A percentile compares a stretch with the other conserved stretches of the same genome.
Conservation (phyloP, 23 tunicate species). For the Halocynthia roretzi region DNA sequence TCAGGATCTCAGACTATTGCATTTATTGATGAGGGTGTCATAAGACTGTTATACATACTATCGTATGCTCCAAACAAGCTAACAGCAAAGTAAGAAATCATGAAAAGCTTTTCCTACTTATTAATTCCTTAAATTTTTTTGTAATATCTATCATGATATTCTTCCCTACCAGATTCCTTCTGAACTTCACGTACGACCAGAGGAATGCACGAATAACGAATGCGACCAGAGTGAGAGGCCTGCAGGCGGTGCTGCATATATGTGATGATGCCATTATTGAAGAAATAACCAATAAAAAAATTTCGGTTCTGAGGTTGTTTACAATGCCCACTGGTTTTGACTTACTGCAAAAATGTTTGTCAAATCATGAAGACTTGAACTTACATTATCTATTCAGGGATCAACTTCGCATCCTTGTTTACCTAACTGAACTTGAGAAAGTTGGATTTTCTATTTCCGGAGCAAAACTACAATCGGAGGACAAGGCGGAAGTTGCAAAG, state of each 20-base stretch:
- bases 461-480: slow-evolving; percentile 21
- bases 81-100: slow-evolving; percentile 44
- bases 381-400: slow-evolving; percentile 12
- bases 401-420: slow-evolving; percentile 43
- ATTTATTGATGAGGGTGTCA: slow-evolving; percentile 26
- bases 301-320: slow-evolving; percentile 4
- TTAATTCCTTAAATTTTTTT: not conserved
- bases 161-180: slow-evolving; percentile 14
- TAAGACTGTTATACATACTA: slow-evolving; percentile 41
- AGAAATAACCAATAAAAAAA: slow-evolving; percentile 2
- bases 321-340: not conserved
- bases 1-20: not conserved
- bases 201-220: slow-evolving; percentile 39
- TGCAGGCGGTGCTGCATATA: slow-evolving; percentile 47
- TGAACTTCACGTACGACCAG: slow-evolving; percentile 27
- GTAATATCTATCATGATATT: not conserved
- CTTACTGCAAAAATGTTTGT: not conserved
- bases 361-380: not conserved
- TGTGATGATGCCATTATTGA: slow-evolving; percentile 30
- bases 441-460: slow-evolving; percentile 43
- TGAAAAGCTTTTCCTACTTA: not conserved
- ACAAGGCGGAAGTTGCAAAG: slow-evolving; percentile 40
- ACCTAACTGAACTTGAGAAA: slow-evolving; percentile 44
- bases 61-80: slow-evolving; percentile 21
- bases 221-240: slow-evolving; percentile 41